phyloP scores from a whole-genome alignment of 2,888 invertebrate genomes.

The Epinotia brunnichana region DNA sequence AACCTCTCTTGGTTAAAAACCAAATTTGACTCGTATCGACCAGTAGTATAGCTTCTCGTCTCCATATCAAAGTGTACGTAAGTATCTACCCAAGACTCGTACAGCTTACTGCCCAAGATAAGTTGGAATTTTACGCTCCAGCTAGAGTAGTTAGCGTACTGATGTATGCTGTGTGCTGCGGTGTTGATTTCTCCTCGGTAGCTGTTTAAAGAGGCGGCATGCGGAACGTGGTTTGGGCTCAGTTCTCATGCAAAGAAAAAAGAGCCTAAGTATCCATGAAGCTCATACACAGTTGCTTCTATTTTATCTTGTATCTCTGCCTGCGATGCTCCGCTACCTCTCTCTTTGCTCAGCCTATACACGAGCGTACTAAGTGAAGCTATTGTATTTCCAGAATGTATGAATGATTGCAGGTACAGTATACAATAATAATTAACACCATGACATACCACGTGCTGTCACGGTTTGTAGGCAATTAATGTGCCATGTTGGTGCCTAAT shows the following conservation, averaged over 20 bases:
- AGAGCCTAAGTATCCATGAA: neutral
- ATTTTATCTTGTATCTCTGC: neutral
- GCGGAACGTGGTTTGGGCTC: conserved; percentile 33
- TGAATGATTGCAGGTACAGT: conserved; percentile 2
- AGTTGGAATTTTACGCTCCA: neutral
- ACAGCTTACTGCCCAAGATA: neutral
- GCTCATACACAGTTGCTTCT: neutral
- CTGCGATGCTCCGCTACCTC: conserved; percentile 35
- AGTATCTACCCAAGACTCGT: neutral
- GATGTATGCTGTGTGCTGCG: conserved; percentile 21
- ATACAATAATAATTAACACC: neutral
- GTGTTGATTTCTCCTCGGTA: conserved; percentile 46
- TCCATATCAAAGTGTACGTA: neutral
- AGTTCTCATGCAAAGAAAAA: neutral
- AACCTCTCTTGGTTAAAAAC: neutral
- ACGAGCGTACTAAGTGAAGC: conserved; percentile 13
- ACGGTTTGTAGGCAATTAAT: conserved; percentile 12
- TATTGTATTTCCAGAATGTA: conserved; percentile 17
- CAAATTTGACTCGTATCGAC: neutral
- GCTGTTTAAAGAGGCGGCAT: conserved; percentile 32
- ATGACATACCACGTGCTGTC: neutral
- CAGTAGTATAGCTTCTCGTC: neutral
- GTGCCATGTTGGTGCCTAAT: conserved; percentile 20
- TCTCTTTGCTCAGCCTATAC: conserved; percentile 27
- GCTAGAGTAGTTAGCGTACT: neutral